Evolutionary conservation across 2,797 vertebrate species (phyloP).

Genomic region (Labeo calbasu): DNA sequence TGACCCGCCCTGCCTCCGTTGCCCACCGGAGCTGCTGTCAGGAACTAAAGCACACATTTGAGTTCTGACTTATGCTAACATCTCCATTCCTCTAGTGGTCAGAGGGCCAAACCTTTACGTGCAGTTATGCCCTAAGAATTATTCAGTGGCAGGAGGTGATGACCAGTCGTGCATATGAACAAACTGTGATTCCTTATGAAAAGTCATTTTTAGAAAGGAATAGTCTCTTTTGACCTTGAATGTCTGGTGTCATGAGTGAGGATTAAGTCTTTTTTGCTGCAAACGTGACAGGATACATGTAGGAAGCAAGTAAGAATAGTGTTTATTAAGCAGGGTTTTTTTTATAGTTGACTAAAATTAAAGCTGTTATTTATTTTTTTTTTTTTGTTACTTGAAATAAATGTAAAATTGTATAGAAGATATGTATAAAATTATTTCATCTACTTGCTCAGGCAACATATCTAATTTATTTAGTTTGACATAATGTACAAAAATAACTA

Average conservation of each 20-base stretch:
- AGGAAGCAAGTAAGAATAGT: not conserved
- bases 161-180: slow-evolving; percentile 21
- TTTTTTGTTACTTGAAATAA: not conserved
- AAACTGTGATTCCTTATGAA: slow-evolving; percentile 1
- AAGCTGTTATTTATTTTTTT: too few species aligned
- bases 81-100: slow-evolving; percentile 20
- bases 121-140: slow-evolving; percentile 19
- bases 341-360: not conserved
- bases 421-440: not conserved
- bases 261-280: not conserved
- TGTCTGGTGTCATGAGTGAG: not conserved
- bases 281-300: not conserved
- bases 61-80: slow-evolving; percentile 37
- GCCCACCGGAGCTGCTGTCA: slow-evolving; percentile 43
- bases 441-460: not conserved
- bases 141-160: slow-evolving; percentile 29
- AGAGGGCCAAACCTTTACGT: slow-evolving; percentile 18
- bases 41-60: slow-evolving; percentile 35
- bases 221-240: slow-evolving; percentile 9
- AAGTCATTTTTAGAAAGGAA: not conserved
- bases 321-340: not conserved
- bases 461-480: not conserved
- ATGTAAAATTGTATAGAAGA: not conserved
- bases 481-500: not conserved
- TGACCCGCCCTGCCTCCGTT: slow-evolving; percentile 49